Base-by-base conservation (phyloP, 1,140 invertebrate species). In the Macrobrachium nipponense region DNA sequence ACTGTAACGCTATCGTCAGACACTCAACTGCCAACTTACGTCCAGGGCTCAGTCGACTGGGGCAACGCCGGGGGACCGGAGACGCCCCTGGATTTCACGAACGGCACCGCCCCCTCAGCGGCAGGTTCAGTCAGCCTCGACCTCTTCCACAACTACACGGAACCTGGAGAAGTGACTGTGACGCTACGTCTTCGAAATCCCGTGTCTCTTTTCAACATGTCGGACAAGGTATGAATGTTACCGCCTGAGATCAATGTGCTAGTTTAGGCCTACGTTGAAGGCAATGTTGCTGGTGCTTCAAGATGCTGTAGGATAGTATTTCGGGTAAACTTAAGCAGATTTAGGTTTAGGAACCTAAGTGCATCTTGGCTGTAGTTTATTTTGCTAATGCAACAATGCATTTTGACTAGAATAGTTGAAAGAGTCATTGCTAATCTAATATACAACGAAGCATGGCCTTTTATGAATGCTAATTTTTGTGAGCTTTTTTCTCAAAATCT, bases 91-190 rank as follows among this genome's bases (percentile, higher is more conserved):
- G 68, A 70, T n/a, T 43, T 70, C 68, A 70, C 23, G 17, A 17
- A 70, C 68, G 17, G 23, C 68, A 70, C 68, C 17, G 12, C 68
- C n/a, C 68, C 68, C 14, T 23, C 5, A 7, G 68, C 68, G 12
- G 36, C 14, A 23, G 68, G 68, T 11, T 23, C n/a, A 23, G 68
- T 23, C 17, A 27, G 23, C 11, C 68, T 11, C 20, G 36, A 23
- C 68, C 68, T 70, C 23, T 6, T n/a, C 68, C 6, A 70, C 36
- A 70, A 70, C 68, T 70, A 70, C 68, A 70, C 68, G 20, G 23
- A 20, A n/a, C 68, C 68, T 0, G 68, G 68, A 70, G 68, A 70
- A 27, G 23, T 27, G 14, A 23, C 23, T 6, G 20, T 70, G 4
- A 20, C 20, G 0, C 23, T 70, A 0, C 15, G 14, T 43, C 36